These are phyloP conservation scores for Nymphalis polychloros DNA, from an alignment of 2,888 invertebrate species.

Conservation along the genomic window DNA sequence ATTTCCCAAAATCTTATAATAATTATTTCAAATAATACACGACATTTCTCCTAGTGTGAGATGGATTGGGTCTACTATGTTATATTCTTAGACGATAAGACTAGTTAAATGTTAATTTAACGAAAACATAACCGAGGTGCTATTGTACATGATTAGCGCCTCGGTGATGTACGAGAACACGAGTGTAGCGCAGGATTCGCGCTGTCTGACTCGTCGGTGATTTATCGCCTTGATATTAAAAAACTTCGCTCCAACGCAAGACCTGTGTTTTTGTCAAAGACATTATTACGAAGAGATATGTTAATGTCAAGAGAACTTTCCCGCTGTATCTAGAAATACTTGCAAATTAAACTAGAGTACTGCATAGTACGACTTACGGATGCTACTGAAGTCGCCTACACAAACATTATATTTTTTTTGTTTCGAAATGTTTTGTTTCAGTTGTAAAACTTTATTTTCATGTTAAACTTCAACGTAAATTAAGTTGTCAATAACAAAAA, in stretches of 20 bases:
- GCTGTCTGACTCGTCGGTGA: background rate
- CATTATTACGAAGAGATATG: conserved; percentile 1
- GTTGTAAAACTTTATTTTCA: too few relatives aligned
- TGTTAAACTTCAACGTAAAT: too few relatives aligned
- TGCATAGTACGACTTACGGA: background rate
- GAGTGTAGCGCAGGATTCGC: conserved; percentile 4
- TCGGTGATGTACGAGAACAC: background rate
- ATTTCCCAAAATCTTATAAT: too few relatives aligned
- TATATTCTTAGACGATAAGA: too few relatives aligned
- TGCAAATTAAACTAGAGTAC: background rate
- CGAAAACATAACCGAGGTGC: background rate
- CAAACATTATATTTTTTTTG: too few relatives aligned
- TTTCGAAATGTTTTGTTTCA: too few relatives aligned
- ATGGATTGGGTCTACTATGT: too few relatives aligned
- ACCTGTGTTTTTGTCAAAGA: conserved; percentile 11
- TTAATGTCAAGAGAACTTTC: background rate
- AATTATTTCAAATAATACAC: too few relatives aligned
- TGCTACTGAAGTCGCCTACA: too few relatives aligned
- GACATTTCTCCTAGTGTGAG: too few relatives aligned
- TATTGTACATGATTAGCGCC: conserved; percentile 5
- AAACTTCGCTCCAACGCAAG: conserved; percentile 11
- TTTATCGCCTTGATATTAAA: conserved; percentile 22
- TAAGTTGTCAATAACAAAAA: too few relatives aligned
- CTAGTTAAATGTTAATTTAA: too few relatives aligned
- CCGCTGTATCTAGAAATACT: background rate